Evolutionary conservation across 1,140 invertebrate species (phyloP).

Genomic region (Listronotus oregonensis): DNA sequence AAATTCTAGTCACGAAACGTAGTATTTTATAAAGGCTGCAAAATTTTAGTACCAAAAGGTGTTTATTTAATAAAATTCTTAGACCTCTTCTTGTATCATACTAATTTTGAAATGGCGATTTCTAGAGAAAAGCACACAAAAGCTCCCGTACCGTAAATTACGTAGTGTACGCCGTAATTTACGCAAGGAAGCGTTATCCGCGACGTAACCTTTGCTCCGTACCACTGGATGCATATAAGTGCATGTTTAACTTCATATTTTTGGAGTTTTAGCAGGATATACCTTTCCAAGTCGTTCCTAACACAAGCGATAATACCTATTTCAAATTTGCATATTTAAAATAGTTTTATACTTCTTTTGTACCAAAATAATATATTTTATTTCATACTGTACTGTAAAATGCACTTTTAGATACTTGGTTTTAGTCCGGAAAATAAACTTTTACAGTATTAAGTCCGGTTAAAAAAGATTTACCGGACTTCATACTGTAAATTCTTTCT

Average conservation of each 20-base stretch:
- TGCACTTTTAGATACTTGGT: too few relatives aligned
- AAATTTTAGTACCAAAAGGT: neutral
- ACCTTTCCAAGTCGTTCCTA: neutral
- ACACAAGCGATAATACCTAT: neutral
- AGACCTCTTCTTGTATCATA: neutral
- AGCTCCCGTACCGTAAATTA: slow-evolving; percentile 23
- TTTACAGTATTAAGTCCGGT: too few relatives aligned
- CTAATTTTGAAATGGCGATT: slow-evolving; percentile 13
- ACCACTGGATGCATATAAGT: slow-evolving; percentile 18
- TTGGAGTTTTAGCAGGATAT: slow-evolving; percentile 9
- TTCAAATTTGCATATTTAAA: too few relatives aligned
- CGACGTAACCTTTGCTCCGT: slow-evolving; percentile 13
- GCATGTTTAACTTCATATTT: slow-evolving; percentile 6
- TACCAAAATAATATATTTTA: too few relatives aligned
- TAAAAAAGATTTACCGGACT: too few relatives aligned
- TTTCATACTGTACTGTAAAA: too few relatives aligned
- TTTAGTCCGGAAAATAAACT: too few relatives aligned
- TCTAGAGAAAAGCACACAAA: slow-evolving; percentile 18
- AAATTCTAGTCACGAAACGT: too few relatives aligned
- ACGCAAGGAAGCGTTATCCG: slow-evolving; percentile 19
- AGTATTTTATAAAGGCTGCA: too few relatives aligned
- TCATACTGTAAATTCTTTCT: too few relatives aligned
- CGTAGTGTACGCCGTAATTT: slow-evolving; percentile 14
- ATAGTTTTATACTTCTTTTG: too few relatives aligned
- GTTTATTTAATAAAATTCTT: slow-evolving; percentile 1